Percentiles rank a stretch among this genome's conserved stretches.
Evolutionary conservation across 2,113 vertebrate species (phyloP).

Genomic region (Zosterops borbonicus): DNA sequence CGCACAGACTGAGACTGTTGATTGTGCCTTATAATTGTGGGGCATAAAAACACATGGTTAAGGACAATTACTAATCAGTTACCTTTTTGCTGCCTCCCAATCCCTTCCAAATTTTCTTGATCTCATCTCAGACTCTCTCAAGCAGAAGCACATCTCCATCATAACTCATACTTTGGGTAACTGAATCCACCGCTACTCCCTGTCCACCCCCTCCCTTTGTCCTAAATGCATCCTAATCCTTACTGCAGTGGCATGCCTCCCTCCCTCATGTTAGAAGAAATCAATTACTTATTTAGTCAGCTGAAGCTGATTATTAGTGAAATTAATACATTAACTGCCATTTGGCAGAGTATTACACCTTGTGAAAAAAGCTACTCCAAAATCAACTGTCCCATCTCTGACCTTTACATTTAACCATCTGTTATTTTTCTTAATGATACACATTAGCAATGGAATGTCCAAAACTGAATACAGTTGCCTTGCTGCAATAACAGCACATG

Average conservation of each 20-base stretch:
- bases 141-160: not conserved
- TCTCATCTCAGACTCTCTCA: not conserved
- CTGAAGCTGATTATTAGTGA: not conserved
- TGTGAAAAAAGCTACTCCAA: not conserved
- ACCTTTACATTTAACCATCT: not conserved
- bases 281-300: not conserved
- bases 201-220: not conserved
- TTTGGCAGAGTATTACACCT: not conserved
- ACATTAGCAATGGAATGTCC: not conserved
- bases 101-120: not conserved
- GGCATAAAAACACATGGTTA: not conserved
- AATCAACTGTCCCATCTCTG: not conserved
- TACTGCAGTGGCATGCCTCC: rapidly evolving
- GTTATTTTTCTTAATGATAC: not conserved
- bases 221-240: not conserved
- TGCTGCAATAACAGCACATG: not conserved
- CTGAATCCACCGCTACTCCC: not conserved
- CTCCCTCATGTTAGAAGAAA: not conserved
- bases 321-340: not conserved
- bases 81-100: not conserved
- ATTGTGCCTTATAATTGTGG: not conserved
- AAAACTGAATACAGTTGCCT: not conserved
- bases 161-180: not conserved
- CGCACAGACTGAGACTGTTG: not conserved
- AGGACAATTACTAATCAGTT: not conserved